Base-by-base conservation (phyloP, 2,888 invertebrate genomes). In the Phrixothrix hirtus region DNA sequence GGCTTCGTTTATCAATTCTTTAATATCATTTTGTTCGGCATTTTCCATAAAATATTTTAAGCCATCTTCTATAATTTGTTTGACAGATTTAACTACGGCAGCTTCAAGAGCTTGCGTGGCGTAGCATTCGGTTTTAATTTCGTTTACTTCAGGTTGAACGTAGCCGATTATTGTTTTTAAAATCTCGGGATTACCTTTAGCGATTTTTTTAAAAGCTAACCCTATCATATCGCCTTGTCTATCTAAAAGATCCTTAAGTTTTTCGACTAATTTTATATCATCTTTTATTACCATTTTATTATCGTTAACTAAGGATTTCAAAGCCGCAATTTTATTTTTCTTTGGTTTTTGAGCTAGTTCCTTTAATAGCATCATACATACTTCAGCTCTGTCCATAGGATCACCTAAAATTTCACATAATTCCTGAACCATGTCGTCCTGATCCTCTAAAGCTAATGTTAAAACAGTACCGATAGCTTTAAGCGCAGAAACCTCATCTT, bases 101-200 rank as follows among this genome's bases (percentile, higher is more conserved):
- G 82, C 83, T 68, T 86, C 85, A 12, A 89, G 75, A 1, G 81
- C 79, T 65, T 85, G 84, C 1, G 81, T 79, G 0, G 86, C 86
- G 64, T 84, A 83, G 46, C 81, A 79, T 57, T 88, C 87, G 2
- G 82, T 83, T 64, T 78, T 80, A 0, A 85, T 78, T 14, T 78
- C 78, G 0, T 80, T 80, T 5, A 83, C 80, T n/a, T 83, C 81
- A 35, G 81, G 77, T 9, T 83, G 82, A 29, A 87, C 81, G 54
- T 82, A 81, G 15, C 79, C 77, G 6, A 86, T 73, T 4, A 87
- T 81, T 36, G 80, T 78, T 4, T 82, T 78, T 1, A 86, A 70
- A 37, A 88, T 72, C 53, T 79, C 80, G 0, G 83, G 79, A 63
- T 86, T 82, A 57, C 79, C 80, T 65, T 74, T 75, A 0, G 83